A percentile compares a stretch with the other conserved stretches of the same genome.
phyloP scores from a whole-genome alignment of 2,797 vertebrate species.

The Sebastolobus altivelis region DNA sequence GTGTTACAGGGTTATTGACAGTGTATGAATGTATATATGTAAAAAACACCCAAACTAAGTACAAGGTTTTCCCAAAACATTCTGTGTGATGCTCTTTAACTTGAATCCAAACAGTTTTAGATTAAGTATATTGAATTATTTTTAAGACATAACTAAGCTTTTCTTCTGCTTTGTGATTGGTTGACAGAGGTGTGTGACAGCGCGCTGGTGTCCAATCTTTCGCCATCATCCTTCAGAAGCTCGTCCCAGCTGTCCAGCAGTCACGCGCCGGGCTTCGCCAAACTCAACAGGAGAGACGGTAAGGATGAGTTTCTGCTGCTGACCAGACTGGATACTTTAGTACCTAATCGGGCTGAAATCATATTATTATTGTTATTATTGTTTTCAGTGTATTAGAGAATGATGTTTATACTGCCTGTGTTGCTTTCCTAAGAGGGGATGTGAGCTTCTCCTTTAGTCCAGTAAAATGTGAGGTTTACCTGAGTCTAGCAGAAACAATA shows the following conservation, averaged over 20 bases:
- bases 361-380: not conserved
- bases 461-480: constrained; percentile 3
- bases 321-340: not conserved
- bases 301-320: constrained; percentile 19
- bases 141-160: not conserved
- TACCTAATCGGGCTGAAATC: no score
- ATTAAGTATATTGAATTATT: not conserved
- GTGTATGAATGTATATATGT: no score
- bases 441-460: not conserved
- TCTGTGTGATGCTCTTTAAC: not conserved
- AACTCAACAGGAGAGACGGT: constrained; percentile 85
- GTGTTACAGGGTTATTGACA: no score
- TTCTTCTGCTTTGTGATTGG: constrained; percentile 35
- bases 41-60: not conserved
- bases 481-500: not conserved
- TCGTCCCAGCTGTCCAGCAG: constrained; percentile 82
- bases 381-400: not conserved
- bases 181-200: constrained; percentile 79
- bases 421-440: not conserved
- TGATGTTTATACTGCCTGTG: not conserved
- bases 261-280: constrained; percentile 81
- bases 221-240: constrained; percentile 79
- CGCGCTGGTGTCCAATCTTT: constrained; percentile 76
- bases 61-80: not conserved
- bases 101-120: not conserved